Base-by-base conservation (phyloP, 2,797 vertebrate genomes). In the Halcyon chelicuti region DNA sequence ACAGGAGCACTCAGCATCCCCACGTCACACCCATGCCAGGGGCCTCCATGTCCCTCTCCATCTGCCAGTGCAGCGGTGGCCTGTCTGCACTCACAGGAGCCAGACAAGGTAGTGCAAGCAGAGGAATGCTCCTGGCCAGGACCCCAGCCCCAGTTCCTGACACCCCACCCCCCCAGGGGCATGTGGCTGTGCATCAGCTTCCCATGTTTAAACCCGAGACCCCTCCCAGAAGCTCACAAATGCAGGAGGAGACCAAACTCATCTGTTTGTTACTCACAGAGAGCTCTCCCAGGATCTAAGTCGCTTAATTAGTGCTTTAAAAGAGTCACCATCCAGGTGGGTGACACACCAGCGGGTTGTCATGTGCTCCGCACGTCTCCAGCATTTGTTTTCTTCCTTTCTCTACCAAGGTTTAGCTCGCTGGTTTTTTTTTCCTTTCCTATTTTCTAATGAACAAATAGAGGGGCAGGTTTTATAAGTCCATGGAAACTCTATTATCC, bases 201-300 rank as follows among this genome's bases (percentile, higher is more conserved):
- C 85, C 55, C 82, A 49, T 1, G 0, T 5, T 31, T 28, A 12
- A 35, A 58, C 1, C 51, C 4, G 0, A 89, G 93, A 65, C 51
- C 78, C 58, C 94, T 96, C 93, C 94, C 95, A 28, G 75, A 82
- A 96, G 96, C 96, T 93, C 78, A 51, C 92, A 91, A 89, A 96
- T 0, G n/a, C 85, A 52, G 75, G 84, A 85, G 55, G 58, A 42
- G 62, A 72, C 67, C 1, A 10, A 68, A 28, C 74, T 89, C 94
- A 58, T 70, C 62, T 61, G 19, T 82, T 95, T 61, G 19, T 82
- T 95, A 94, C 93, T 94, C 94, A 83, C 89, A 55, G 40, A 57
- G 81, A 80, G 84, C 87, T 91, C 75, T 79, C 61, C 9, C 31
- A 55, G 92, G 73, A 92, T 68, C 74, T 46, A 72, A 78, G 52